Percentiles rank a stretch among this genome's conserved stretches.
These are phyloP conservation scores for Chaetogeoica ovagalla DNA, from an alignment of 2,888 invertebrate species.

Conservation along the genomic window DNA sequence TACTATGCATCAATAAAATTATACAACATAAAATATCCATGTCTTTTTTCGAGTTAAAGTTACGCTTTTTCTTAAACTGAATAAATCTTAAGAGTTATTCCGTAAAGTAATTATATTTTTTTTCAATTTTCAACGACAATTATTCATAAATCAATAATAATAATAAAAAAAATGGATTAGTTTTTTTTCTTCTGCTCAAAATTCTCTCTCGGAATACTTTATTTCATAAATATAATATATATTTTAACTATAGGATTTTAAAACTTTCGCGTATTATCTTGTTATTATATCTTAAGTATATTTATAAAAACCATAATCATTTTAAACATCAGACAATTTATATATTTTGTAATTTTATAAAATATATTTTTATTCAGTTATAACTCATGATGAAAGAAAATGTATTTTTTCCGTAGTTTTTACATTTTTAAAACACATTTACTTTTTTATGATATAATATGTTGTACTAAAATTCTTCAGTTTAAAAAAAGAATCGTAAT, in stretches of 20 bases:
- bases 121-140: neutral
- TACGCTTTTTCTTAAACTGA: neutral
- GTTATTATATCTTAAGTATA: neutral
- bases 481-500: too few species aligned
- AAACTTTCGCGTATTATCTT: neutral
- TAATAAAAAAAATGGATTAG: neutral
- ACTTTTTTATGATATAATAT: too few species aligned
- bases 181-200: neutral
- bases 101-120: conserved; percentile 1
- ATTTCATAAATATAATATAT: neutral
- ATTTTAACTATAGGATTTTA: neutral
- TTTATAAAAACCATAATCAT: neutral
- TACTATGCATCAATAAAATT: neutral
- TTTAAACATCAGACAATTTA: neutral
- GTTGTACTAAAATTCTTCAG: too few species aligned
- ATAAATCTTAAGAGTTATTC: neutral
- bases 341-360: neutral
- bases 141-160: neutral
- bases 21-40: neutral
- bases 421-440: too few species aligned
- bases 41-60: neutral
- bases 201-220: neutral
- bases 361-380: too few species aligned
- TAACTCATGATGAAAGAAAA: too few species aligned
- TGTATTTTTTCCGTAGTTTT: too few species aligned